Conservation (phyloP, 2,113 vertebrate species). For the Archocentrus centrarchus region DNA sequence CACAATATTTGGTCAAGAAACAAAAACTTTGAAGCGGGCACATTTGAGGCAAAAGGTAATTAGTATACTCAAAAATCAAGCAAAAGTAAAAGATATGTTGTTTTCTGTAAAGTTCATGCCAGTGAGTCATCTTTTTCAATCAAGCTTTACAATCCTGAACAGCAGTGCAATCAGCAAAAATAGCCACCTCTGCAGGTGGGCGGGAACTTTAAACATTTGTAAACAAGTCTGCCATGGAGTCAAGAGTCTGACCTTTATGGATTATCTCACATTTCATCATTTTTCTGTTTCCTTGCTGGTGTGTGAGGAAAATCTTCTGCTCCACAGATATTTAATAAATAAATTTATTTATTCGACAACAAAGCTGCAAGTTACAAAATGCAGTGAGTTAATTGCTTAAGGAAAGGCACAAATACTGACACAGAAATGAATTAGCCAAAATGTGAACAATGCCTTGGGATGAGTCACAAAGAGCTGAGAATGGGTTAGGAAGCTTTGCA, state of each 20-base stretch:
- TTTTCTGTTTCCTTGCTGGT: not conserved
- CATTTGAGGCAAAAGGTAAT: not conserved
- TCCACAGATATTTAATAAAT: not conserved
- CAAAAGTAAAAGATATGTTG: not conserved
- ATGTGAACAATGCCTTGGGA: not conserved
- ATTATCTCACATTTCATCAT: not conserved
- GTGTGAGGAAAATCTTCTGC: not conserved
- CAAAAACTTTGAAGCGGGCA: rapidly evolving
- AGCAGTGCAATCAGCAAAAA: not conserved
- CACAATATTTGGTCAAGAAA: not conserved
- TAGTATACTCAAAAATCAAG: not conserved
- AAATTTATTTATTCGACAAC: not conserved
- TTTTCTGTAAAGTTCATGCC: not conserved
- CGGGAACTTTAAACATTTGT: not conserved
- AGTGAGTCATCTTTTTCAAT: not conserved
- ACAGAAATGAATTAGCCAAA: too few species aligned
- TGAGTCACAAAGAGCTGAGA: not conserved
- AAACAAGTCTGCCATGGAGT: not conserved
- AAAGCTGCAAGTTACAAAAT: not conserved
- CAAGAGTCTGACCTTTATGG: not conserved
- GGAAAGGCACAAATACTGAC: not conserved
- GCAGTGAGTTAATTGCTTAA: not conserved
- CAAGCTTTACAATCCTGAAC: not conserved
- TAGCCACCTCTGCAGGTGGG: not conserved
- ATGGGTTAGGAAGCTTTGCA: not conserved